Evolutionary conservation across 2,797 vertebrate genomes (phyloP).

Genomic region (Sebastes vulpes): DNA sequence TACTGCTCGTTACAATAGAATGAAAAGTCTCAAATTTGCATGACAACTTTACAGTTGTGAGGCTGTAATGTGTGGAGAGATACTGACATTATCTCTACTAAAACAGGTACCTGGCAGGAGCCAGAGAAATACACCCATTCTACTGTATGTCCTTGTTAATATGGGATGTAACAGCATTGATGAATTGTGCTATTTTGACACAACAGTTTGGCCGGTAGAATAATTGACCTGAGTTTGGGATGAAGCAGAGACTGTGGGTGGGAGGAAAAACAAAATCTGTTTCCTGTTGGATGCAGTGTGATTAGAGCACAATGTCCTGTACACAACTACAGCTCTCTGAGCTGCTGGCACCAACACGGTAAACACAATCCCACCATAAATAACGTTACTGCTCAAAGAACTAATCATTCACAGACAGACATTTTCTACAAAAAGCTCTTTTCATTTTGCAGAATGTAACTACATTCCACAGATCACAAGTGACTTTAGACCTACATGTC

Average conservation of each 20-base stretch:
- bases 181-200: neutral
- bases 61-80: neutral
- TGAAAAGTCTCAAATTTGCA: neutral
- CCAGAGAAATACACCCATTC: neutral
- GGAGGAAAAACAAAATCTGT: conserved; percentile 32
- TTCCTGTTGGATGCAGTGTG: conserved; percentile 27
- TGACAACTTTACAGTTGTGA: neutral
- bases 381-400: neutral
- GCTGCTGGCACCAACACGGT: neutral
- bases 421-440: neutral
- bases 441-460: neutral
- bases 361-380: conserved; percentile 4
- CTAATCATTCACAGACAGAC: neutral
- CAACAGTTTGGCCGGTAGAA: neutral
- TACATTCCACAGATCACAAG: neutral
- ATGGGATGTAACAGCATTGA: neutral
- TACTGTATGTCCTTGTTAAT: neutral
- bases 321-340: conserved; percentile 6
- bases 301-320: conserved; percentile 17
- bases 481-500: too few relatives aligned
- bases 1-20: neutral
- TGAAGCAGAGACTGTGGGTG: conserved; percentile 7
- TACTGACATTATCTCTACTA: neutral
- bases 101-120: neutral
- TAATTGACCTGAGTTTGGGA: neutral